Conservation (phyloP, 2,888 invertebrate species). For the Rhogogaster chlorosoma region DNA sequence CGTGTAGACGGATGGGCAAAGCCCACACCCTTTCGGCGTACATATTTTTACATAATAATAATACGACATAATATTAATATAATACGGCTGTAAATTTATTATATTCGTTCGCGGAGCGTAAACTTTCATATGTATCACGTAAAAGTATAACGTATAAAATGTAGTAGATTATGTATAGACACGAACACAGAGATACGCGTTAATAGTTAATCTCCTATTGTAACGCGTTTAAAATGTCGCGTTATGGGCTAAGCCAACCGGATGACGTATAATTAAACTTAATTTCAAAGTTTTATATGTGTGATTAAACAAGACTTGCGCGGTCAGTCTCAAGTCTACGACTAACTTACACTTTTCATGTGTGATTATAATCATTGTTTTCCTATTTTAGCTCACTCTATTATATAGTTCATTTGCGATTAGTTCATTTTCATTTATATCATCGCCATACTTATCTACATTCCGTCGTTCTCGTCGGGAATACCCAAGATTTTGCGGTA, state of each 20-base stretch:
- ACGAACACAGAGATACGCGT: too few relatives aligned
- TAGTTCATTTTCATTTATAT: background rate
- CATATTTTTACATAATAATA: background rate
- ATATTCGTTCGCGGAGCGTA: background rate
- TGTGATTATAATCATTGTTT: background rate
- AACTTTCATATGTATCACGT: background rate
- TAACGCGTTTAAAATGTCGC: conserved; percentile 17
- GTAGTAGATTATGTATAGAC: too few relatives aligned
- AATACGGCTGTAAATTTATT: background rate
- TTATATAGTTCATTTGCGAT: background rate
- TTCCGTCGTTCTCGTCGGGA: background rate
- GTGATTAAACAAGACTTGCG: conserved; percentile 8
- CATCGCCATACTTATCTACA: background rate
- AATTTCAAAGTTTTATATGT: conserved; percentile 22
- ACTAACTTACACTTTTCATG: background rate
- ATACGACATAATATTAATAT: background rate
- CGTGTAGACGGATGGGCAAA: conserved; percentile 5
- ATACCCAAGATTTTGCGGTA: conserved; percentile 4
- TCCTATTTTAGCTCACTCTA: background rate
- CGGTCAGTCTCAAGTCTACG: background rate
- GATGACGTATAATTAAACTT: conserved; percentile 36
- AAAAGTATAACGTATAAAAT: background rate
- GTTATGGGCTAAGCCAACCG: conserved; percentile 9
- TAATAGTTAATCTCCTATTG: background rate
- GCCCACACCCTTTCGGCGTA: conserved; percentile 26